These are phyloP conservation scores for Limulus polyphemus DNA, from an alignment of 2,888 invertebrate species.

Conservation along the genomic window DNA sequence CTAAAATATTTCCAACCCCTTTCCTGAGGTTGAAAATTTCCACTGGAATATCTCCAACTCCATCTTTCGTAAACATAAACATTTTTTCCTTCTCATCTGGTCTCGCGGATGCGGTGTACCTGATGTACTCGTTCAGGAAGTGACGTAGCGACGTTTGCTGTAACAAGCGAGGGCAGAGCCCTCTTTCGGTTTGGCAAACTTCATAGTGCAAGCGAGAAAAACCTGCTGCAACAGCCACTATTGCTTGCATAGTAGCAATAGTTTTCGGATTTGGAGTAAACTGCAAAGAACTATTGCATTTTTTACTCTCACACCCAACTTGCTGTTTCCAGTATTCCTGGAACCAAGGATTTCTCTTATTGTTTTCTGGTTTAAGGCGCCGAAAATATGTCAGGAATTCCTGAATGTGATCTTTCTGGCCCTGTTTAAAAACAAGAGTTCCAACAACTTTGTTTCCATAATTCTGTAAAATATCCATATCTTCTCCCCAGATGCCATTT, in stretches of 20 bases:
- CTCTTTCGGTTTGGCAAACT: conserved; percentile 14
- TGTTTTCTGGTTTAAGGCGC: conserved; percentile 25
- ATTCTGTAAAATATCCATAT: conserved; percentile 19
- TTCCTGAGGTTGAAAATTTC: conserved; percentile 35
- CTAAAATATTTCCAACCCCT: conserved; percentile 15
- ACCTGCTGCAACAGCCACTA: conserved; percentile 32
- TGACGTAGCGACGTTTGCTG: conserved; percentile 12
- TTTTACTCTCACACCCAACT: conserved; percentile 22
- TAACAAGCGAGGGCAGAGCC: conserved; percentile 17
- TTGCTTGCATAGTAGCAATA: conserved; percentile 35
- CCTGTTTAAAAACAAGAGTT: conserved; percentile 13
- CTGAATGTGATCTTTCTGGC: conserved; percentile 17
- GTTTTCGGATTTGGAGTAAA: conserved; percentile 12
- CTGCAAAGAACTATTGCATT: conserved; percentile 29
- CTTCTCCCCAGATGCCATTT: conserved; percentile 8
- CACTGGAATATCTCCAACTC: conserved; percentile 37
- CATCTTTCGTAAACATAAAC: conserved; percentile 35
- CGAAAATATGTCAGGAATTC: conserved; percentile 29
- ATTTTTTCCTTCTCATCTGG: conserved; percentile 32
- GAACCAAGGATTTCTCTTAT: conserved; percentile 38
- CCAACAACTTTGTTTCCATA: conserved; percentile 21
- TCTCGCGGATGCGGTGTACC: conserved; percentile 29
- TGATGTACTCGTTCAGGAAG: conserved; percentile 28
- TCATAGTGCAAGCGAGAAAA: conserved; percentile 9
- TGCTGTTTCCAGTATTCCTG: conserved; percentile 35